A percentile compares a stretch with the other conserved stretches of the same genome.
Evolutionary conservation across 23 tunicate genomes (phyloP).

Genomic region (Aplidium turbinatum): DNA sequence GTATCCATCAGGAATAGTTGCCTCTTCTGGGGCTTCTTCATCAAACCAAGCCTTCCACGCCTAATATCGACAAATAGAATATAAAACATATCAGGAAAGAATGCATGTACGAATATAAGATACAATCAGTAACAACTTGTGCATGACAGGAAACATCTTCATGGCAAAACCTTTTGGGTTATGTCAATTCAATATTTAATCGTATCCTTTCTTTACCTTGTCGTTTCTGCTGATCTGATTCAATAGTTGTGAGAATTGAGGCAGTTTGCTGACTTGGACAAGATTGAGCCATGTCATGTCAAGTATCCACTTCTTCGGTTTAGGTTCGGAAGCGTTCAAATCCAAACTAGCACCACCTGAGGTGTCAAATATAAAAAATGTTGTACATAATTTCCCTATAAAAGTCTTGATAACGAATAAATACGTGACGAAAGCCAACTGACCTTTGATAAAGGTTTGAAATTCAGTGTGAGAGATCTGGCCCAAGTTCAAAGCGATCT

Average conservation of each 20-base stretch:
- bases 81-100: too few relatives aligned
- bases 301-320: constrained; percentile 99
- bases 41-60: constrained; percentile 99
- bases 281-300: constrained; percentile 98
- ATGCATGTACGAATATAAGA: too few relatives aligned
- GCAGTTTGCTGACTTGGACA: constrained; percentile 94
- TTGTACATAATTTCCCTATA: neutral
- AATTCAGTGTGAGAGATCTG: constrained; percentile 88
- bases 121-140: too few relatives aligned
- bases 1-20: constrained; percentile 97
- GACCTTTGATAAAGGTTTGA: constrained; percentile 97
- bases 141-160: too few relatives aligned
- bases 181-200: too few relatives aligned
- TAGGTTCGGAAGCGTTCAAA: constrained; percentile 93
- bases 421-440: neutral
- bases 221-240: constrained; percentile 95
- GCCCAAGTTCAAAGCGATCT: constrained; percentile 86
- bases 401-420: neutral
- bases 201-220: constrained; percentile 62
- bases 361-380: neutral
- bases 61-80: constrained; percentile 12
- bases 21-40: constrained; percentile 92
- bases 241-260: constrained; percentile 89
- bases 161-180: too few relatives aligned
- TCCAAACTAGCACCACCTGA: constrained; percentile 98